A percentile compares a stretch with the other conserved stretches of the same genome.
phyloP scores from a whole-genome alignment of 92 coral and sea anemone species.

The Porites rus region DNA sequence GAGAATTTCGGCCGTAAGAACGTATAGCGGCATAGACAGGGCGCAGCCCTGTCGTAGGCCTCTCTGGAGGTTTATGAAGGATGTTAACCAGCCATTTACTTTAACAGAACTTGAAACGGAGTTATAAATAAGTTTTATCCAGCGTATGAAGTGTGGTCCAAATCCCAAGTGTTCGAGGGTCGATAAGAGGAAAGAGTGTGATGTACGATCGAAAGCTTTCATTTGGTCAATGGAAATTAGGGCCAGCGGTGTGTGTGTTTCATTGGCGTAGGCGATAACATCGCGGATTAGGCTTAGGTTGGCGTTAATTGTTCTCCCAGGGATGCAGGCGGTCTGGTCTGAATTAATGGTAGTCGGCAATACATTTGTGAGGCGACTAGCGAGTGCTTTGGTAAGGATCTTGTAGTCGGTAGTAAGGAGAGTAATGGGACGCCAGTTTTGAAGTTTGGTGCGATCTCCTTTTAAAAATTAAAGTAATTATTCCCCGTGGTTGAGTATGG shows the following conservation, averaged over 20 bases:
- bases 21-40: no score
- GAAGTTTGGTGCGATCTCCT: not conserved
- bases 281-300: not conserved
- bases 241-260: not conserved
- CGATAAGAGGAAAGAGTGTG: not conserved
- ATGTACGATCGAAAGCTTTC: no score
- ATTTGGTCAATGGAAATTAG: not conserved
- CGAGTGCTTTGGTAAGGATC: slow-evolving; percentile 1
- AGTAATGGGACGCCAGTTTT: not conserved
- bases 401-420: not conserved
- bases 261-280: not conserved
- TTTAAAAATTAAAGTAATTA: not conserved
- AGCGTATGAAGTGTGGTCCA: slow-evolving; percentile 19
- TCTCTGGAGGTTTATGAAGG: not conserved
- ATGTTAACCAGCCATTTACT: slow-evolving; percentile 16
- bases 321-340: not conserved
- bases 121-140: slow-evolving; percentile 8
- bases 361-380: not conserved
- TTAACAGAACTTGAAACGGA: not conserved
- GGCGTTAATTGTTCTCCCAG: not conserved
- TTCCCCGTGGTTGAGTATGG: not conserved
- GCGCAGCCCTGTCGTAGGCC: not conserved
- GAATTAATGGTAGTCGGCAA: not conserved
- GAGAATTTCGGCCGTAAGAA: no score
- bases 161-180: slow-evolving; percentile 16